Conservation (phyloP, 2,888 invertebrate genomes). For the Serrognathus titanus region DNA sequence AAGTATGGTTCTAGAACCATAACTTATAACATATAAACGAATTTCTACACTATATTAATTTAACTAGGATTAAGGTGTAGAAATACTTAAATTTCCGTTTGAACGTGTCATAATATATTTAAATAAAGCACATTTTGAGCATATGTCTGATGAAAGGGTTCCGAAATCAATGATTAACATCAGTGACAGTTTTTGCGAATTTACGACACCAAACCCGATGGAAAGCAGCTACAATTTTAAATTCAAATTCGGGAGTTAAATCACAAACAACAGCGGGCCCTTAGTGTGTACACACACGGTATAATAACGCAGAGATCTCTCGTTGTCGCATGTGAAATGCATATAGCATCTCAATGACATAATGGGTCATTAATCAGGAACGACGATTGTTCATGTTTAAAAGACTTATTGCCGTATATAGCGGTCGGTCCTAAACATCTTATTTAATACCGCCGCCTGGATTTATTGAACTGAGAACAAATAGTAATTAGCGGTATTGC, state of each 20-base stretch:
- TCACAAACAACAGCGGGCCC: conserved; percentile 29
- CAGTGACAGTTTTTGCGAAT: neutral
- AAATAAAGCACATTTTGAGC: too few species aligned
- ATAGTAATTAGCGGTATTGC: conserved; percentile 18
- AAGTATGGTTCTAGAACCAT: too few species aligned
- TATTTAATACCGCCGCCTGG: conserved; percentile 10
- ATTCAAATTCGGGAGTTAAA: conserved; percentile 22
- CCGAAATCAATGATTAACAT: too few species aligned
- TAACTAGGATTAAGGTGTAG: too few species aligned
- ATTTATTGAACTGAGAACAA: conserved; percentile 20
- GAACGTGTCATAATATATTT: too few species aligned
- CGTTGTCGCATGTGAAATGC: conserved; percentile 24
- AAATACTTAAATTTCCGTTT: too few species aligned
- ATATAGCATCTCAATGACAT: conserved; percentile 26
- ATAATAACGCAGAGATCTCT: conserved; percentile 17
- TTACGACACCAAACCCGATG: neutral
- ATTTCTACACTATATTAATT: too few species aligned
- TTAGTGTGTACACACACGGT: conserved; percentile 17
- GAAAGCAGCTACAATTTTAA: conserved; percentile 4
- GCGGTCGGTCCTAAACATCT: conserved; percentile 14
- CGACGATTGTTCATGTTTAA: conserved; percentile 21
- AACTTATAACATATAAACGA: too few species aligned
- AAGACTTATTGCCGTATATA: conserved; percentile 18
- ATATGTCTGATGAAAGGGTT: too few species aligned
- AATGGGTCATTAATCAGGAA: conserved; percentile 30